These are phyloP conservation scores for Python bivittatus DNA, from an alignment of 2,113 vertebrate species.

Conservation along the genomic window DNA sequence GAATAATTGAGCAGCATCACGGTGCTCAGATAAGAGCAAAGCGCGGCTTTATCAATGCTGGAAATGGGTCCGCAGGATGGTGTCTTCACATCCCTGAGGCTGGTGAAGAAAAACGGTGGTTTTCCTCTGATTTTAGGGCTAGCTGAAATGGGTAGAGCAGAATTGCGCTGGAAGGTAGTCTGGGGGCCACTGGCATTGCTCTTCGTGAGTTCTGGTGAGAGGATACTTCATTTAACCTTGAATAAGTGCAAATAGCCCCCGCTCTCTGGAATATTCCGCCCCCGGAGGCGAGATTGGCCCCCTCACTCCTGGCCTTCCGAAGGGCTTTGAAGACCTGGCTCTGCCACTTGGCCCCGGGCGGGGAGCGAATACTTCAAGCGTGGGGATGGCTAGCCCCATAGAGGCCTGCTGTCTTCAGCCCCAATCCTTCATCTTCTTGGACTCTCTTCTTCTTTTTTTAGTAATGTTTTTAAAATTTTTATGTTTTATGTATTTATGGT, in stretches of 20 bases:
- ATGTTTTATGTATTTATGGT: too few species aligned
- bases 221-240: neutral
- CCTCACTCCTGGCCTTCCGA: too few species aligned
- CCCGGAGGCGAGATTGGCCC: too few species aligned
- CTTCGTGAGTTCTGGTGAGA: constrained; percentile 14
- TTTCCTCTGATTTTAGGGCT: neutral
- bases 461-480: too few species aligned
- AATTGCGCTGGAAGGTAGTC: neutral
- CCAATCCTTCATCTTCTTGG: too few species aligned
- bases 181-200: neutral
- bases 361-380: too few species aligned
- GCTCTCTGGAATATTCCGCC: too few species aligned
- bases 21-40: neutral
- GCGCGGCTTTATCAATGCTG: neutral
- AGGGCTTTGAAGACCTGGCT: too few species aligned
- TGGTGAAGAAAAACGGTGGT: neutral
- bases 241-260: neutral
- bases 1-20: neutral
- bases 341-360: too few species aligned
- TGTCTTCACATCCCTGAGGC: neutral
- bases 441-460: too few species aligned
- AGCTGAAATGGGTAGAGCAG: neutral
- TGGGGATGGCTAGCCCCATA: too few species aligned
- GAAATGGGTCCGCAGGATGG: neutral
- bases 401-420: too few species aligned